phyloP scores from a whole-genome alignment of 2,888 invertebrate species.

The Microctonus brassicae region DNA sequence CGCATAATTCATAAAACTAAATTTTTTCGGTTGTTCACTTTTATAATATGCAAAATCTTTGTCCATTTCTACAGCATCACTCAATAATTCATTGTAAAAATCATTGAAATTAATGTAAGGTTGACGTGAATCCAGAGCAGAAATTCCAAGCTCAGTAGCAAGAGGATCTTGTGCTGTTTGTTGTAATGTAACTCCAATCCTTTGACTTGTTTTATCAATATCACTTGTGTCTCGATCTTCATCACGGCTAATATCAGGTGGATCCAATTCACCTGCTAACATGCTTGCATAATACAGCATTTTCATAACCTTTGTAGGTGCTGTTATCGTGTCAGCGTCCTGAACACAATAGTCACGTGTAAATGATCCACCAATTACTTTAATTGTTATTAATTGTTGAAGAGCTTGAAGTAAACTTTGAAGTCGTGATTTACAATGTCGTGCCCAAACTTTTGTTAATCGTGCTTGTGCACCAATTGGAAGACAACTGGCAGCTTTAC shows the following conservation, averaged over 20 bases:
- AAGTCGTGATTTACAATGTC: constrained; percentile 75
- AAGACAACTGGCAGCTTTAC: constrained; percentile 82
- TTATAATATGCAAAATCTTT: constrained; percentile 93
- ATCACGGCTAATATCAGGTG: constrained; percentile 73
- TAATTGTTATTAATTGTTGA: constrained; percentile 89
- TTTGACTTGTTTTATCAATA: constrained; percentile 55
- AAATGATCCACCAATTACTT: constrained; percentile 84
- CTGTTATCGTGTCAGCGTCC: constrained; percentile 86
- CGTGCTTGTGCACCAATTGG: constrained; percentile 82
- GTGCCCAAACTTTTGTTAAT: constrained; percentile 85
- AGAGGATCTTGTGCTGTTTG: constrained; percentile 69
- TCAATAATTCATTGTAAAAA: constrained; percentile 94
- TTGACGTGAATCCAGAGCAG: constrained; percentile 84
- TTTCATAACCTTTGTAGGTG: constrained; percentile 91
- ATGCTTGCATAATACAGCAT: constrained; percentile 91
- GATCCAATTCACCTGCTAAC: constrained; percentile 84
- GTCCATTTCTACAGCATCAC: constrained; percentile 94
- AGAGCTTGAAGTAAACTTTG: constrained; percentile 81
- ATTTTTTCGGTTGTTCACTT: constrained; percentile 77
- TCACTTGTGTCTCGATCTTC: constrained; percentile 68
- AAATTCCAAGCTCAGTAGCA: constrained; percentile 81
- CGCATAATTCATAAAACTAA: constrained; percentile 91
- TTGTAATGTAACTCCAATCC: constrained; percentile 38
- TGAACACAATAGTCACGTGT: constrained; percentile 82
- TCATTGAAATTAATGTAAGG: constrained; percentile 89